Evolutionary conservation across 1,140 invertebrate species (phyloP), one percentile per base, ranked within the genome.

Genomic region (Zaprionus vittiger): DNA sequence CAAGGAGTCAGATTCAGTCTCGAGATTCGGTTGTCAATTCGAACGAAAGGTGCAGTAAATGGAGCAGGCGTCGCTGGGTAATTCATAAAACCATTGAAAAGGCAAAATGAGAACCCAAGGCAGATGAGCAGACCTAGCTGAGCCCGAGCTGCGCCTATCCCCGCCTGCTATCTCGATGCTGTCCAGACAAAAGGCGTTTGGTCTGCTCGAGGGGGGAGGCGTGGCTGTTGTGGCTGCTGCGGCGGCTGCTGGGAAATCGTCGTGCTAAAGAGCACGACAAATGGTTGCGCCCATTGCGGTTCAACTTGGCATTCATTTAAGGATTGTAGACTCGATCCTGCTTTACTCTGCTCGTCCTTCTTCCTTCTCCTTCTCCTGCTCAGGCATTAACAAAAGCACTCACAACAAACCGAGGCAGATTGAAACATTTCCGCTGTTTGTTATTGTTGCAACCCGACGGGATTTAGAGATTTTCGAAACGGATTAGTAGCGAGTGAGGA

Each of bases 81-180:
- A 90, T 89, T 89, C 84, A 90, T 90, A 89, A 89, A 80, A 90
- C 78, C 84, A 89, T 87, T 81, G 78, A 89, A 76, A 90, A 84
- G 85, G 78, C 84, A 83, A 73, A 56, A 47, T 47, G n/a, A 47
- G 6, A 49, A 24, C 52, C 14, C 22, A 2, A 28, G 56, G 47
- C 9, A 52, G 47, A 20, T 9, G 7, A 61, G 47, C 9, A 52
- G 20, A 20, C 17, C 9, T 7, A 12, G 41, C 41, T n/a, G 31
- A 34, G 41, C 41, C n/a, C 41, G 41, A 47, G 7, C 41, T 17
- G 41, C n/a, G 41, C 41, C n/a, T 47, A 47, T 47, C 41, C 41
- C 41, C n/a, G n/a, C 68, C 68, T 55, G 82, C 44, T 55, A 74
- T 70, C 34, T 69, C 56, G 72, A 44, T 78, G 68, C 52, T 31